Evolutionary conservation across 2,888 invertebrate genomes (phyloP), one percentile per base, ranked within the genome.

Genomic region (Cerceris ruficornis): DNA sequence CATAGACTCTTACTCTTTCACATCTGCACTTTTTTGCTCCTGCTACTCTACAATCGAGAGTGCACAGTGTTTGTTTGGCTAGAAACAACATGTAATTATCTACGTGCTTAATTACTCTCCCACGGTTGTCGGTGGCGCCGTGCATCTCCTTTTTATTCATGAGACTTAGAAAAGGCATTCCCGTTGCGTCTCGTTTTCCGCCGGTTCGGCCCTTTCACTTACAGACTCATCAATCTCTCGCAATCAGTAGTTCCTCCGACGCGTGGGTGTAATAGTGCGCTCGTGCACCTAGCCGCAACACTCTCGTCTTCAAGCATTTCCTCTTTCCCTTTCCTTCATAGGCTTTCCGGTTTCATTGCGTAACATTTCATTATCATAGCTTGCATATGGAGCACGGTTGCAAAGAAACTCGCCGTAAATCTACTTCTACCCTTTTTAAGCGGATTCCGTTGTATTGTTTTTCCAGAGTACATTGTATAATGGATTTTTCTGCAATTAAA

Each of bases 221-320:
- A 83, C 84, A 70, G 67, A 66, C 81, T 85, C 84, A 85, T 84
- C 85, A 84, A 84, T 84, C 83, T 84, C 83, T 61, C 46, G 71
- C 71, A 28, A 28, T 28, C 28, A 28, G 28, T 61, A 67, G 85
- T 60, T 84, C 83, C 77, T 75, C 77, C 72, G 70, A 73, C 77
- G 69, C 71, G 52, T 52, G 6, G 14, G 52, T 71, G 62, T 52
- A 59, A 62, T 41, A 61, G 50, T 64, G 14, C 69, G 68, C 60
- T 41, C 59, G 58, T 60, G 67, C 75, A 75, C 75, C 65, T 15
- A 17, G 46, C 17, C 75, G 61, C 73, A 69, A 76, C 0, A 75
- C 83, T 69, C 75, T 85, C 75, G 75, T 84, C 85, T 72, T 69
- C 66, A 58, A 57, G 54, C 65, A 55, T 75, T 75, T 75, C 28